Evolutionary conservation across 2,797 vertebrate genomes (phyloP).

Genomic region (Thunnus albacares): DNA sequence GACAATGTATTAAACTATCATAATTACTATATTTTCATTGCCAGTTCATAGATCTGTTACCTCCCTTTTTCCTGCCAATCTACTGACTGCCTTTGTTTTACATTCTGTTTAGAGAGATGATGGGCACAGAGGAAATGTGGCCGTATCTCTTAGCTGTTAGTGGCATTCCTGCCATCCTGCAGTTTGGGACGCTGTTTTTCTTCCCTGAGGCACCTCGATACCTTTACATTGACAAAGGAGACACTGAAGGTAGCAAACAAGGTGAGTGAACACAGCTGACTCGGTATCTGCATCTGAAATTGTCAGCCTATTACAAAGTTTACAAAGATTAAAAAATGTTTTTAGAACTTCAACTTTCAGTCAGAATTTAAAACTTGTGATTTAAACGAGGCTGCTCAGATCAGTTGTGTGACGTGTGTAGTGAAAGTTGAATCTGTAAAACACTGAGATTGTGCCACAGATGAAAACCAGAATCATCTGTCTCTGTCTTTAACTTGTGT

Average conservation of each 20-base stretch:
- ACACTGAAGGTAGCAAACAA: slow-evolving; percentile 80
- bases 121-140: slow-evolving; percentile 86
- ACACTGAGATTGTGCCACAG: no score
- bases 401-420: background rate
- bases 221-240: slow-evolving; percentile 87
- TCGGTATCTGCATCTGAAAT: background rate
- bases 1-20: background rate
- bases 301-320: background rate
- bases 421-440: no score
- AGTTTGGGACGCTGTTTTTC: slow-evolving; percentile 81
- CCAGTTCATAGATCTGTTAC: background rate
- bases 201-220: slow-evolving; percentile 89
- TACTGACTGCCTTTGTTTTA: background rate
- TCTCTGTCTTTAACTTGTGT: background rate
- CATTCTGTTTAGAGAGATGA: slow-evolving; percentile 79
- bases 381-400: background rate
- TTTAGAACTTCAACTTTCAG: background rate
- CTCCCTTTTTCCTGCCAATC: background rate
- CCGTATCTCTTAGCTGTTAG: slow-evolving; percentile 81
- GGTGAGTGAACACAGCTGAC: slow-evolving; percentile 66
- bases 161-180: slow-evolving; percentile 81
- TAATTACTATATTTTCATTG: background rate
- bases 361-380: background rate
- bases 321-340: background rate
- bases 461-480: no score